Conservation (phyloP, 2,113 vertebrate genomes). For the Ovis aries region DNA sequence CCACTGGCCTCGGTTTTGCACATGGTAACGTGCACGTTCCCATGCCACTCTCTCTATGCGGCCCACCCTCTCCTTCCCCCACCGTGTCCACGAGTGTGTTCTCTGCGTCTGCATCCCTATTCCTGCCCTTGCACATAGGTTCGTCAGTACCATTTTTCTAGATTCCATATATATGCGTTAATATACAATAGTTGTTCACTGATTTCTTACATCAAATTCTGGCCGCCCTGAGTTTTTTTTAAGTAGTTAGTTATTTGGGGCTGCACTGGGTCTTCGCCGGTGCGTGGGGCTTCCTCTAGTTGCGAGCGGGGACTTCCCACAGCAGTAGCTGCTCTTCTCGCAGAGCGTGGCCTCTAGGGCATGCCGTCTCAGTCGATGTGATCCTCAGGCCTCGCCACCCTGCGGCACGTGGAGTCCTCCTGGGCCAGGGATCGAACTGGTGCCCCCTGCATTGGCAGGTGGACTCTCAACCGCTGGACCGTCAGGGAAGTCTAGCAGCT, state of each 20-base stretch:
- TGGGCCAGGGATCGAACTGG: neutral
- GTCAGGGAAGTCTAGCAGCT: neutral
- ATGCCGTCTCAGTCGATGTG: neutral
- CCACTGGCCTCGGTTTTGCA: neutral
- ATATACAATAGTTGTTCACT: neutral
- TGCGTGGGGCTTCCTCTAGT: neutral
- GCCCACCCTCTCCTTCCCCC: neutral
- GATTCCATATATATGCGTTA: neutral
- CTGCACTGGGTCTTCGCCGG: neutral
- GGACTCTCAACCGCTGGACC: neutral
- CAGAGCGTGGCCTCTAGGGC: neutral
- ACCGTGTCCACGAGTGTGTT: neutral
- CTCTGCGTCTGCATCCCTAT: neutral
- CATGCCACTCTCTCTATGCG: neutral
- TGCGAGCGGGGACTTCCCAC: fast-evolving
- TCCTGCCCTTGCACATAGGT: neutral
- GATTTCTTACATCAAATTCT: neutral
- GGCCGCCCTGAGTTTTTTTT: neutral
- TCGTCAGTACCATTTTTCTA: neutral
- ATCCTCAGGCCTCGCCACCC: neutral
- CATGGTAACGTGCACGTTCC: neutral
- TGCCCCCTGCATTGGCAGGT: neutral
- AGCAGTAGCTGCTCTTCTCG: neutral
- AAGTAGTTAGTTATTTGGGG: neutral
- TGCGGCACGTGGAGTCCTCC: neutral